Conservation (phyloP, 2,113 vertebrate genomes). For the Oncorhynchus kisutch region DNA sequence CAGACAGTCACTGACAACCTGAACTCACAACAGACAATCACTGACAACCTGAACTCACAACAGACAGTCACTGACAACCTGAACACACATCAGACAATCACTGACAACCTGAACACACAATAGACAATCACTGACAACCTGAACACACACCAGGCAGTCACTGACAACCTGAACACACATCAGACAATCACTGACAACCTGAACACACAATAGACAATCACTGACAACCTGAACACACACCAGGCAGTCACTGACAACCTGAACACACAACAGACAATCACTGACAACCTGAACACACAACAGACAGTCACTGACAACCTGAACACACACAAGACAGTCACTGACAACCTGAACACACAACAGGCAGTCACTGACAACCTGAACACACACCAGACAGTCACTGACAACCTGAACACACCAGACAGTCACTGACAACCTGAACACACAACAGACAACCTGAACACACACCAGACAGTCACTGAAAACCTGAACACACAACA, state of each 20-base stretch:
- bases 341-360: too few relatives aligned
- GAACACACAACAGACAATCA: conserved; percentile 53
- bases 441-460: too few relatives aligned
- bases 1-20: too few relatives aligned
- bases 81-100: too few relatives aligned
- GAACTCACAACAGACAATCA: conserved; percentile 62
- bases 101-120: too few relatives aligned
- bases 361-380: conserved; percentile 86
- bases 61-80: conserved; percentile 77
- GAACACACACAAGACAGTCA: too few relatives aligned
- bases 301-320: too few relatives aligned
- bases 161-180: conserved; percentile 59
- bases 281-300: too few relatives aligned
- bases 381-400: conserved; percentile 74
- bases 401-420: conserved; percentile 59
- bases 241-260: conserved; percentile 84
- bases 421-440: conserved; percentile 67
- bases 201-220: too few relatives aligned
- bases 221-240: too few relatives aligned
- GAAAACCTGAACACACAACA: too few relatives aligned
- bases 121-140: conserved; percentile 85
- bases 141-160: conserved; percentile 74
- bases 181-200: conserved; percentile 67
- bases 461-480: too few relatives aligned
- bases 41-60: conserved; percentile 83